Percentiles rank a stretch among this genome's conserved stretches.
These are phyloP conservation scores for Catharus fuscescens DNA, from an alignment of 2,113 vertebrate genomes.

Conservation along the genomic window DNA sequence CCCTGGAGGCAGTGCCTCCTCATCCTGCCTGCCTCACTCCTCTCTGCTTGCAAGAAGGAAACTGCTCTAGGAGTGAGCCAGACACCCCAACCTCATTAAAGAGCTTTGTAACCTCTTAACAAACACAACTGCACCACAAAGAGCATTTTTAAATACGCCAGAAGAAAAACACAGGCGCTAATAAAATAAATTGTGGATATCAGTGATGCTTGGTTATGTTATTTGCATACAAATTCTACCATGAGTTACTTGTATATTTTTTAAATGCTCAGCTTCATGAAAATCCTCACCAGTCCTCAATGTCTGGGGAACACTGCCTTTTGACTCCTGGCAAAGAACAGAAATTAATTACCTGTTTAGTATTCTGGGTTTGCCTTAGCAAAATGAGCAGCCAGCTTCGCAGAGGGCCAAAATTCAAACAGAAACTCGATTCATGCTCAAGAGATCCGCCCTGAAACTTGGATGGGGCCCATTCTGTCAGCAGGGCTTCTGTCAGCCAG, in stretches of 20 bases:
- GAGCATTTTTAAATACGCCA: neutral
- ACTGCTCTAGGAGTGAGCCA: neutral
- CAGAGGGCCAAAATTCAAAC: constrained; percentile 59
- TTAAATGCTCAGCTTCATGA: neutral
- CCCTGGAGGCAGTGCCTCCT: neutral
- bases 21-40: neutral
- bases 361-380: constrained; percentile 44
- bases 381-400: constrained; percentile 58
- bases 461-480: neutral
- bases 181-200: neutral
- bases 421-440: constrained; percentile 49
- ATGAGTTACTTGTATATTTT: neutral
- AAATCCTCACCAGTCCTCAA: neutral
- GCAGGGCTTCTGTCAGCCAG: neutral
- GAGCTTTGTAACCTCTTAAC: neutral
- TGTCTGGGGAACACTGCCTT: constrained; percentile 16
- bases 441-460: constrained; percentile 6
- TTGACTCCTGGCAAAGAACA: constrained; percentile 43
- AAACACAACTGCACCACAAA: neutral
- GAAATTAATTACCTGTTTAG: constrained; percentile 68
- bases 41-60: neutral
- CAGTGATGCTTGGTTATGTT: rapidly evolving
- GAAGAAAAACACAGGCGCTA: neutral
- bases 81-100: neutral
- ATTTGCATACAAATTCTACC: neutral